A percentile compares a stretch with the other conserved stretches of the same genome.
These are phyloP conservation scores for Sebastolobus alascanus DNA, from an alignment of 2,797 vertebrate genomes.

Conservation along the genomic window DNA sequence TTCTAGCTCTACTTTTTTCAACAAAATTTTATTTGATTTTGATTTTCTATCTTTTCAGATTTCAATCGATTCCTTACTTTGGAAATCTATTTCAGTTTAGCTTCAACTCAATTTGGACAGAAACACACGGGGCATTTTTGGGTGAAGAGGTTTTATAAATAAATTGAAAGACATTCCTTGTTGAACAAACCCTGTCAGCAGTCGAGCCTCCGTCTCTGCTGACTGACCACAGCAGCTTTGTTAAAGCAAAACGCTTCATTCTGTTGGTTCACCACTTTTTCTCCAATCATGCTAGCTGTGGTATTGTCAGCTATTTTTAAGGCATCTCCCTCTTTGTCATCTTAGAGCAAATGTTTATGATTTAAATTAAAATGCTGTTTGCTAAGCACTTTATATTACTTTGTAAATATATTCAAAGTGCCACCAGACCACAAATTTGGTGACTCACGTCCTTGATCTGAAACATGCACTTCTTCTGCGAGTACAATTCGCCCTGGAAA, in stretches of 20 bases:
- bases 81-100: not conserved
- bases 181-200: not conserved
- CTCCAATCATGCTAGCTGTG: not conserved
- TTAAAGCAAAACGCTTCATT: not conserved
- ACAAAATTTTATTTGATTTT: not conserved
- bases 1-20: not conserved
- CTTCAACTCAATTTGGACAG: not conserved
- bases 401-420: not conserved
- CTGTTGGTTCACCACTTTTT: not conserved
- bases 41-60: not conserved
- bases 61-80: not conserved
- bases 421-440: not conserved
- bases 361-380: not conserved
- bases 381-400: not conserved
- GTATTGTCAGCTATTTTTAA: conserved; percentile 3
- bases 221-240: conserved; percentile 14
- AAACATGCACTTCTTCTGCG: not conserved
- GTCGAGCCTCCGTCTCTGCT: conserved; percentile 2
- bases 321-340: not conserved
- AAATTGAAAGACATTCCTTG: not conserved
- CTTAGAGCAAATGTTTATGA: conserved; percentile 3
- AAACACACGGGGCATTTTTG: not conserved
- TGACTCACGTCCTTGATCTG: not conserved
- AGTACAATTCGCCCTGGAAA: not conserved
- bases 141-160: not conserved